These are phyloP conservation scores for Cetonia aurata DNA, from an alignment of 2,888 invertebrate genomes.

Conservation along the genomic window DNA sequence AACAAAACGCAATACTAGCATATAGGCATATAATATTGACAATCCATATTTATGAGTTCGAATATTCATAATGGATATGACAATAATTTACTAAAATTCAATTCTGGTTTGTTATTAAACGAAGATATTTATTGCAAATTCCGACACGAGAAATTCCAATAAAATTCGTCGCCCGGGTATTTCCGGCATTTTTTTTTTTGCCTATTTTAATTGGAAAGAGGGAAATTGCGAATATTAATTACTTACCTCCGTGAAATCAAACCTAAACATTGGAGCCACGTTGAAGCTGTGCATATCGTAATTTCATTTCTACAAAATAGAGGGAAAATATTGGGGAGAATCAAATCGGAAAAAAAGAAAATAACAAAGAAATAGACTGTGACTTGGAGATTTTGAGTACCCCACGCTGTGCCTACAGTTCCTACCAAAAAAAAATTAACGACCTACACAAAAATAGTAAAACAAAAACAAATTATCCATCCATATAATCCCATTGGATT, in stretches of 20 bases:
- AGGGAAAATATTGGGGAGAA: not conserved
- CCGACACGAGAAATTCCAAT: conserved; percentile 26
- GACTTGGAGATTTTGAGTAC: not conserved
- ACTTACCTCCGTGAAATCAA: conserved; percentile 10
- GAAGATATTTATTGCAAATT: conserved; percentile 37
- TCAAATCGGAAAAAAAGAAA: not conserved
- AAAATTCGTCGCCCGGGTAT: conserved; percentile 5
- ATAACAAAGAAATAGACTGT: not conserved
- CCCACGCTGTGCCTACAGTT: not conserved
- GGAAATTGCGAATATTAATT: not conserved
- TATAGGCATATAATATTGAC: conserved; percentile 16
- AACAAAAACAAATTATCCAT: too few relatives aligned
- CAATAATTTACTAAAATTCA: conserved; percentile 37
- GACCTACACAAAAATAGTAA: too few relatives aligned
- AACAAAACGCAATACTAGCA: not conserved
- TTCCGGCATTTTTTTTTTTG: too few relatives aligned
- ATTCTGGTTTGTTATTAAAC: conserved; percentile 22
- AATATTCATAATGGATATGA: conserved; percentile 18
- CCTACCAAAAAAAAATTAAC: too few relatives aligned
- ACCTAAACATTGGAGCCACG: not conserved
- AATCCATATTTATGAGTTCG: conserved; percentile 26
- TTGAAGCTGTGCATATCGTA: not conserved
- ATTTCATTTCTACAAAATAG: not conserved
- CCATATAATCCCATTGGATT: too few relatives aligned
- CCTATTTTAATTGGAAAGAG: conserved; percentile 8